Base-by-base conservation (phyloP, 2,888 invertebrate genomes). In the Anorthoa munda region DNA sequence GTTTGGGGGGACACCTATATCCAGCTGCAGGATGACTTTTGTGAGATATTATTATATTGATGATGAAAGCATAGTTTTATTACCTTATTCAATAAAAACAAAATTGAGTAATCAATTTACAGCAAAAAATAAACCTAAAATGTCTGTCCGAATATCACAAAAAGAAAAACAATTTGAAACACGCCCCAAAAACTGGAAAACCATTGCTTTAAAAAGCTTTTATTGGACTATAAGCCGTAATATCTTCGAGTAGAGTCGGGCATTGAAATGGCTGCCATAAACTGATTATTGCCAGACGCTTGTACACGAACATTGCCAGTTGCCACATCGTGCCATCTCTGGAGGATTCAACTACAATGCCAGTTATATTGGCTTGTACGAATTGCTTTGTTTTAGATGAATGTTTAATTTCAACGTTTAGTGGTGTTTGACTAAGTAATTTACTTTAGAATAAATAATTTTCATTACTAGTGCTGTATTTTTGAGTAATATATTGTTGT, bases 161-260 rank as follows among this genome's bases (percentile, higher is more conserved):
- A 65, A 55, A 55, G 12, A 55, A 78, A 77, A 72, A 68, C 79
- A 67, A 65, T 55, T 60, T 60, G 51, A 67, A 83, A 12, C 63
- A 53, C 66, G 55, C 50, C 63, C 68, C 66, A n/a, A 46, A 79
- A 79, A 73, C 48, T 56, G 50, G 13, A 15, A 71, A 58, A 56
- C 63, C 59, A 60, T 79, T 45, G 48, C 63, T 60, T 70, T 80
- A 53, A 80, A 79, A 80, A 70, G 58, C 58, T 81, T 82, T 84
- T 81, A 82, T 84, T 55, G 84, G 68, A 75, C 72, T 68, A 68
- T 80, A 75, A 75, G 73, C 72, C 81, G 81, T 81, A 82, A 84
- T 82, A 81, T 69, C 50, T 68, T 50, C 60, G 61, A 83, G 81
- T 79, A 83, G 31, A 83, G 83, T 79, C 56, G 31, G 23, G 70